Percentiles rank a stretch among this genome's conserved stretches.
These are phyloP conservation scores for Drosophila truncata DNA, from an alignment of 1,140 invertebrate genomes.

Conservation along the genomic window DNA sequence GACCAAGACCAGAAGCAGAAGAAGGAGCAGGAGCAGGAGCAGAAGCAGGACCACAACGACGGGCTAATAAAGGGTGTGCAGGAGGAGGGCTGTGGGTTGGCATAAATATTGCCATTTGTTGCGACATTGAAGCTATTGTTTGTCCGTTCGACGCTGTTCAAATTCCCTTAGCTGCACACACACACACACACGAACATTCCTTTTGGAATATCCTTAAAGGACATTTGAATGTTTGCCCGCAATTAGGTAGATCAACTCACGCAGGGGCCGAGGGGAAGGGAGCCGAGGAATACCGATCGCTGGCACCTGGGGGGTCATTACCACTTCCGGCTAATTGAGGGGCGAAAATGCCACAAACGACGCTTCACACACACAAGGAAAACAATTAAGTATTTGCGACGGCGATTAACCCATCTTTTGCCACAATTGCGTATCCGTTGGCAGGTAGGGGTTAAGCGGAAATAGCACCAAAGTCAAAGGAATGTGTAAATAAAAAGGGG, in stretches of 20 bases:
- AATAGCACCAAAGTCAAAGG: background rate
- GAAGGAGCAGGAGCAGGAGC: background rate
- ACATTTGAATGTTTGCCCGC: slow-evolving; percentile 47
- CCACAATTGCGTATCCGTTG: slow-evolving; percentile 10
- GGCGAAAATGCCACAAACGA: slow-evolving; percentile 16
- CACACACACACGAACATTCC: slow-evolving; percentile 11
- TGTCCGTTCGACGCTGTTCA: slow-evolving; percentile 38
- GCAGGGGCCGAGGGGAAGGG: background rate
- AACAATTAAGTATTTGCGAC: slow-evolving; percentile 38
- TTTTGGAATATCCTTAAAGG: slow-evolving; percentile 35
- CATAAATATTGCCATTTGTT: slow-evolving; percentile 60
- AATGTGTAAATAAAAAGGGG: too few species aligned
- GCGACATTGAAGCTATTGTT: slow-evolving; percentile 53
- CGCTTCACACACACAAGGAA: slow-evolving; percentile 17
- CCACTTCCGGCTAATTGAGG: slow-evolving; percentile 47
- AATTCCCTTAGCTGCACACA: slow-evolving; percentile 31
- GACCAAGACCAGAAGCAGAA: background rate
- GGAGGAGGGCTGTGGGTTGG: slow-evolving; percentile 4
- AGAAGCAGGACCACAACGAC: background rate
- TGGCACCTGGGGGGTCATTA: slow-evolving; percentile 36
- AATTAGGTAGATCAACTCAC: slow-evolving; percentile 40
- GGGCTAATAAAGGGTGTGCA: slow-evolving; percentile 33
- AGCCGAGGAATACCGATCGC: slow-evolving; percentile 37
- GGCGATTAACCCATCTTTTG: slow-evolving; percentile 24
- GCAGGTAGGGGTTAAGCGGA: background rate